Conservation (phyloP, 2,113 vertebrate genomes). For the Gallinago jamesoni region DNA sequence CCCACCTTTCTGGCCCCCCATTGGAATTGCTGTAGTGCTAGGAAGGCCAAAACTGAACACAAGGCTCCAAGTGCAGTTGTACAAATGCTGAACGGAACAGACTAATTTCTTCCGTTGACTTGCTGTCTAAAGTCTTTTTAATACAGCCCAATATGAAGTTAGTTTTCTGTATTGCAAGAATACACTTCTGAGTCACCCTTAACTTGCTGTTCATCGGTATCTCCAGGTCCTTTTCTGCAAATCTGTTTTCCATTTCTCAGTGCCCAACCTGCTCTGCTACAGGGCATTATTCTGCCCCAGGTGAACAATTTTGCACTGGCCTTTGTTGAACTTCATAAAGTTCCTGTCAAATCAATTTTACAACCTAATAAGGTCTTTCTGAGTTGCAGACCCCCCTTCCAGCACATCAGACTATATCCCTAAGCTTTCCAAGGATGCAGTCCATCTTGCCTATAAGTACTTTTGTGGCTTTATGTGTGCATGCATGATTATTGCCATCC, state of each 20-base stretch:
- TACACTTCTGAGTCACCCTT: not conserved
- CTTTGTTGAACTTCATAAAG: not conserved
- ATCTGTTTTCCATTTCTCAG: not conserved
- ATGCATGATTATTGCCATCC: not conserved
- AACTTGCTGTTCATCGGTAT: not conserved
- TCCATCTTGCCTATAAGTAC: not conserved
- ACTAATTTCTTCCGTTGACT: not conserved
- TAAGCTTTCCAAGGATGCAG: not conserved
- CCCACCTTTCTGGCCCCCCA: not conserved
- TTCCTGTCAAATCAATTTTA: not conserved
- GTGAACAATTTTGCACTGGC: not conserved
- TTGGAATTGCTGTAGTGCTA: not conserved
- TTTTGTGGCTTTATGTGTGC: not conserved
- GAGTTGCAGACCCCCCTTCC: not conserved
- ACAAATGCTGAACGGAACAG: not conserved
- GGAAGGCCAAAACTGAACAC: not conserved
- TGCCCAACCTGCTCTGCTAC: not conserved
- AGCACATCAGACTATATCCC: not conserved
- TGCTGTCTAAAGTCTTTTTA: not conserved
- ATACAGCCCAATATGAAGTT: not conserved
- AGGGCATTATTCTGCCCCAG: not conserved
- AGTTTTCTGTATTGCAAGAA: not conserved
- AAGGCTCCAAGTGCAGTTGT: not conserved
- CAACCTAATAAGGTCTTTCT: not conserved
- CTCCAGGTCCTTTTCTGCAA: not conserved